These are phyloP conservation scores for Molossus molossus DNA, from an alignment of 2,797 vertebrate species.

Conservation along the genomic window DNA sequence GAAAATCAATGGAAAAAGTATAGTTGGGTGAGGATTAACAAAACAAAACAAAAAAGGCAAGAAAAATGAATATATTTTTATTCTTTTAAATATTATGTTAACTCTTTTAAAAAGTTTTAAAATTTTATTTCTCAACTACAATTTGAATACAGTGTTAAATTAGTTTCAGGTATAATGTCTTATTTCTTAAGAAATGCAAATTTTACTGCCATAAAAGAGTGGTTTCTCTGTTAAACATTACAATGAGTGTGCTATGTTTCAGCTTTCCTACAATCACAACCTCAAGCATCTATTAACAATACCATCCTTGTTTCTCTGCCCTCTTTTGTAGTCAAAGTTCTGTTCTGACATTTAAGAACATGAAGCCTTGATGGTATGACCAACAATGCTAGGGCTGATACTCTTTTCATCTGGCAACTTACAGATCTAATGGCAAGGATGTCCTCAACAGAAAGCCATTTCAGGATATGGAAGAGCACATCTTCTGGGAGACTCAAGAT, in stretches of 20 bases:
- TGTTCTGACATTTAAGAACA: not conserved
- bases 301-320: not conserved
- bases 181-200: conserved; percentile 17
- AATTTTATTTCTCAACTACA: not conserved
- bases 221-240: conserved; percentile 6
- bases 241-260: not conserved
- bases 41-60: too few species aligned
- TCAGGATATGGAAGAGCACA: conserved; percentile 95
- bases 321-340: not conserved
- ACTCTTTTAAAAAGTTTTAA: not conserved
- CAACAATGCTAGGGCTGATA: not conserved
- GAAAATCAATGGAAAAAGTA: too few species aligned
- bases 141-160: not conserved
- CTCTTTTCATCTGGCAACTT: conserved; percentile 87
- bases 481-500: conserved; percentile 96
- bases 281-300: not conserved
- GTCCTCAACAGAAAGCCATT: conserved; percentile 96
- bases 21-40: too few species aligned
- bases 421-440: conserved; percentile 96
- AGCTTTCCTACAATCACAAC: not conserved
- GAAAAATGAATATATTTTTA: not conserved
- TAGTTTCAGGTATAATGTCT: not conserved
- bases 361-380: not conserved
- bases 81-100: not conserved
- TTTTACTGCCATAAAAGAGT: not conserved